Percentiles rank a stretch among this genome's conserved stretches.
Evolutionary conservation across 2,888 invertebrate genomes (phyloP).

Genomic region (Monochamus alternatus): DNA sequence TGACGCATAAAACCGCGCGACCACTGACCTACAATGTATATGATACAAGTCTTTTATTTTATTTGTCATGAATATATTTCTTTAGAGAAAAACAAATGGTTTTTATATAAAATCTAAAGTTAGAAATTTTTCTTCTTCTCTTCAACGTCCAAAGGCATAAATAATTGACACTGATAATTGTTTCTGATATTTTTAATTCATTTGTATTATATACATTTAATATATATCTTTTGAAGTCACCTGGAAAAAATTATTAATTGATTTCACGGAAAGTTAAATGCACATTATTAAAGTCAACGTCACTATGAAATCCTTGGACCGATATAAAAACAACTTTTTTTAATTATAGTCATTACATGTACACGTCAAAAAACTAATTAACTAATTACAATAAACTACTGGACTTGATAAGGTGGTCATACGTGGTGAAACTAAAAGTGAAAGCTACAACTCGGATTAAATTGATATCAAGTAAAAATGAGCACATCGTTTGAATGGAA

Average conservation of each 20-base stretch:
- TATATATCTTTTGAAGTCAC: background rate
- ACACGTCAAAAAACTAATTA: conserved; percentile 42
- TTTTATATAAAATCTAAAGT: too few species aligned
- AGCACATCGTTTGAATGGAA: too few species aligned
- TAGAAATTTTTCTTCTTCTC: too few species aligned
- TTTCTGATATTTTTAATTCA: too few species aligned
- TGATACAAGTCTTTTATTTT: too few species aligned
- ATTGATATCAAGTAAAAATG: background rate
- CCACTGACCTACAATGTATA: too few species aligned
- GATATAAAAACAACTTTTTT: conserved; percentile 40
- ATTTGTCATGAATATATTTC: too few species aligned
- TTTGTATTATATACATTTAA: too few species aligned
- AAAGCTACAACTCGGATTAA: background rate
- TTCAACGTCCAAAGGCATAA: too few species aligned
- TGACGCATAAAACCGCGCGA: too few species aligned
- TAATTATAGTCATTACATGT: conserved; percentile 46
- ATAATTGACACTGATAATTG: too few species aligned
- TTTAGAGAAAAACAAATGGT: too few species aligned
- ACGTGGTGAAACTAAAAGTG: conserved; percentile 9
- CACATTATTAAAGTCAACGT: conserved; percentile 31
- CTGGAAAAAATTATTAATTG: conserved; percentile 11
- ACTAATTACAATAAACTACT: conserved; percentile 45
- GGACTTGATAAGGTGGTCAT: background rate
- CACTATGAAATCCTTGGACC: conserved; percentile 46
- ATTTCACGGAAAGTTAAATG: conserved; percentile 23